Evolutionary conservation across 30 jellyfish, hydroid and myxozoan genomes (phyloP).

Genomic region (Hydractinia symbiolongicarpus): DNA sequence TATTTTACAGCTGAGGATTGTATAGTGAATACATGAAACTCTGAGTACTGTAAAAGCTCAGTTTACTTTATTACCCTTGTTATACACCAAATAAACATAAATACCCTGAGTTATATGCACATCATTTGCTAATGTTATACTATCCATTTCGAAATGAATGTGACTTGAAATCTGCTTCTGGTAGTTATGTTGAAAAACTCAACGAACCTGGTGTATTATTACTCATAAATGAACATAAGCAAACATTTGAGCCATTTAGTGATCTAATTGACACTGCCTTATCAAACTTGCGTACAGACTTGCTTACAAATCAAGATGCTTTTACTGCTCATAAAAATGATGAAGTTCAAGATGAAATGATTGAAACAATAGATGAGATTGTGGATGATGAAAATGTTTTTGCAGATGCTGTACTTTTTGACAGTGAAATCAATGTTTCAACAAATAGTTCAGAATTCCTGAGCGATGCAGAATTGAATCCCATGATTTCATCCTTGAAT

Average conservation of each 20-base stretch:
- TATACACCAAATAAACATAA: not conserved
- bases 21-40: too few species aligned
- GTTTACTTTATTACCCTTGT: too few species aligned
- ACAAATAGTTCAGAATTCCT: too few species aligned
- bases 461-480: too few species aligned
- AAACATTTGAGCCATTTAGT: slow-evolving; percentile 5
- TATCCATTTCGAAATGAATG: not conserved
- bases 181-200: not conserved
- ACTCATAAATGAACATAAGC: not conserved
- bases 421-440: too few species aligned
- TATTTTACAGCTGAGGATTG: too few species aligned
- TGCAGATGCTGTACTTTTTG: too few species aligned
- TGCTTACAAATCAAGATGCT: too few species aligned
- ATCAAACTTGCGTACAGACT: not conserved
- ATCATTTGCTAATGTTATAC: not conserved
- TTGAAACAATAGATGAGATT: too few species aligned
- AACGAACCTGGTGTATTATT: not conserved
- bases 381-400: not conserved
- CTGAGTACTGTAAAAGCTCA: too few species aligned
- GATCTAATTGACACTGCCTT: slow-evolving; percentile 15
- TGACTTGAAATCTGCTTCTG: not conserved
- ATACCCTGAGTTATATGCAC: not conserved
- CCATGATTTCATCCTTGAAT: too few species aligned
- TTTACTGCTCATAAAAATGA: not conserved
- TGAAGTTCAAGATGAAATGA: not conserved